phyloP scores from a whole-genome alignment of 2,113 vertebrate genomes.

The Columbina picui region DNA sequence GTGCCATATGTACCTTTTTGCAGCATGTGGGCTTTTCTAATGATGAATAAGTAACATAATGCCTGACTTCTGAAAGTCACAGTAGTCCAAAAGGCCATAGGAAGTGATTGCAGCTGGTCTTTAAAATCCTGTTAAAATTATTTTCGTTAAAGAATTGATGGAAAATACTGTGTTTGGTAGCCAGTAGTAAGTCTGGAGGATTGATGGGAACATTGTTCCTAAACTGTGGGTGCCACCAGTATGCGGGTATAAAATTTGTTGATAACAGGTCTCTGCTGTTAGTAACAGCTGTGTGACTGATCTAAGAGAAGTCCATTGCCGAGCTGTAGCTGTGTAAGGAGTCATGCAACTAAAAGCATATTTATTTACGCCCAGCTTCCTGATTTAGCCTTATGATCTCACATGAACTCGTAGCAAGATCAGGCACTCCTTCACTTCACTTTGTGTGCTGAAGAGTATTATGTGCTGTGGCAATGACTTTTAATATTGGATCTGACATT shows the following conservation, averaged over 20 bases:
- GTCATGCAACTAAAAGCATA: background rate
- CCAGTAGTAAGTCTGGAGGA: background rate
- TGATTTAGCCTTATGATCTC: background rate
- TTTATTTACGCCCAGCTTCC: background rate
- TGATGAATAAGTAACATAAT: background rate
- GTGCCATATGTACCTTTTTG: background rate
- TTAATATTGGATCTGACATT: rapidly evolving
- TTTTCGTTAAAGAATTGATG: background rate
- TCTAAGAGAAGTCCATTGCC: background rate
- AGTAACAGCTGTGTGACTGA: background rate
- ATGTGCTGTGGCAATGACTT: background rate
- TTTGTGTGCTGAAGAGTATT: background rate
- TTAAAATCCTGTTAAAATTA: background rate
- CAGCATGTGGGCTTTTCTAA: background rate
- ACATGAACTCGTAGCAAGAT: background rate
- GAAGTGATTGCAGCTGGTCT: background rate
- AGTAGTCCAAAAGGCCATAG: background rate
- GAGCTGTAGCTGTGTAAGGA: background rate
- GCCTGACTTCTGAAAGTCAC: background rate
- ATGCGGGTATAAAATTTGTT: background rate
- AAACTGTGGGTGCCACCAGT: background rate
- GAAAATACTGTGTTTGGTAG: background rate
- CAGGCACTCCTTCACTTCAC: background rate
- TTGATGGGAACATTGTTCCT: background rate
- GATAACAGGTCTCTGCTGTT: background rate